Evolutionary conservation across 2,113 vertebrate species (phyloP).

Genomic region (Elachura formosa): DNA sequence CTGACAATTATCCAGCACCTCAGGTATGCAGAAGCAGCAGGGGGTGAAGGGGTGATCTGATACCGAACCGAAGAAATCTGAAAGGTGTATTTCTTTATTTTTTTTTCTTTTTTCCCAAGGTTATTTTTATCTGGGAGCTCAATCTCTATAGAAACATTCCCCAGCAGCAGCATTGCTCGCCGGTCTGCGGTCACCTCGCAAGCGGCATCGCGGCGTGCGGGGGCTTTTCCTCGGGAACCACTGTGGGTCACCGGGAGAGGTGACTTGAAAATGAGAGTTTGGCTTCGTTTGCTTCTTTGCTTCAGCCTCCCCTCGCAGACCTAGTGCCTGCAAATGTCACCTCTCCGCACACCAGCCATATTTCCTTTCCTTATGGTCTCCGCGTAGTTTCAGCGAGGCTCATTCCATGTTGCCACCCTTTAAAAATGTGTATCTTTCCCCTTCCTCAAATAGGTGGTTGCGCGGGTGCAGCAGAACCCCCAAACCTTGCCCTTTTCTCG

Average conservation of each 20-base stretch:
- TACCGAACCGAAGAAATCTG: not conserved
- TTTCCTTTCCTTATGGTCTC: not conserved
- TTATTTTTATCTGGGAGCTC: constrained; percentile 16
- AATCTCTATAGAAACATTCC: not conserved
- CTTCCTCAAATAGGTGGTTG: not conserved
- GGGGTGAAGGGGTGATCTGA: not conserved
- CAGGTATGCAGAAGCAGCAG: constrained; percentile 2
- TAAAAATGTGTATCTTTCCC: not conserved
- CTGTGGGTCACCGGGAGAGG: not conserved
- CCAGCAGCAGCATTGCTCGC: not conserved
- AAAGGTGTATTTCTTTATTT: not conserved
- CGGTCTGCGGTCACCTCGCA: not conserved
- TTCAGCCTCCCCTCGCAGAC: not conserved
- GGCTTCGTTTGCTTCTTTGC: not conserved
- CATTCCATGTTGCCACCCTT: not conserved
- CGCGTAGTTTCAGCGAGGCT: not conserved
- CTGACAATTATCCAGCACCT: constrained; percentile 42
- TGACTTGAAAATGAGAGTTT: not conserved
- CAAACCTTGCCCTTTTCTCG: not conserved
- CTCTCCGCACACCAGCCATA: not conserved
- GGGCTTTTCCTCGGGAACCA: not conserved
- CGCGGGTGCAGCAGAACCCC: not conserved
- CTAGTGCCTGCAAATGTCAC: not conserved
- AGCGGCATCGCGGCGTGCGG: not conserved
- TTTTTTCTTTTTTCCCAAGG: not conserved